Base-by-base conservation (phyloP, 1,140 invertebrate species). In the Pissodes strobi region DNA sequence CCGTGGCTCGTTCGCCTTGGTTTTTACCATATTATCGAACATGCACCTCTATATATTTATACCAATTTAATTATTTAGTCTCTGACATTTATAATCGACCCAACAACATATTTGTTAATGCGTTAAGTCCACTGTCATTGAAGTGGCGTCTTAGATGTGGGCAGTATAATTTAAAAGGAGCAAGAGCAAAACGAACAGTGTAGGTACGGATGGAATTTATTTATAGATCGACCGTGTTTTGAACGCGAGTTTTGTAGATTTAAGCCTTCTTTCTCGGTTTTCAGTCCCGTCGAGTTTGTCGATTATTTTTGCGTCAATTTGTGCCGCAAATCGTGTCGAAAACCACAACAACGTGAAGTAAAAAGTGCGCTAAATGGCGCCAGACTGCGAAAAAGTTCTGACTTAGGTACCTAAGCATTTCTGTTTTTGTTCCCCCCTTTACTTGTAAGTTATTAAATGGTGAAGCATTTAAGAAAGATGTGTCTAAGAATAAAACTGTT, bases 401-500 rank as follows among this genome's bases (percentile, higher is more conserved):
- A 30, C 41, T 25, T 52, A 53, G 51, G 51, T 53, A 53, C 49
- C 19, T 18, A 41, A 13, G 15, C 6, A 19, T 18, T 18, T 6
- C 12, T 27, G 13, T 21, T 27, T 10, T 17, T 10, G 18, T 51
- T 22, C 27, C 13, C 13, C 19, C 3, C 9, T 18, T n/a, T n/a
- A n/a, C n/a, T 27, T 21, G n/a, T 18, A 45, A 12, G 10, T 13
- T 43, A 19, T 22, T 61, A 66, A 68, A 69, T 69, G 66, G 70
- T 72, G 55, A 70, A 56, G 37, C 62, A 66, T 41, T 61, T 73
- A 48, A 56, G 56, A 21, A 75, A 68, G 55, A 78, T 78, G 76
- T 78, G 76, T 61, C 66, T 83, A 76, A 81, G 82, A 69, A 79
- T 84, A 37, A 77, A 78, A 69, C 72, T 84, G 52, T 78, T 83